Conservation (phyloP, 2,888 invertebrate genomes). For the Zygothrica quintamaculata region DNA sequence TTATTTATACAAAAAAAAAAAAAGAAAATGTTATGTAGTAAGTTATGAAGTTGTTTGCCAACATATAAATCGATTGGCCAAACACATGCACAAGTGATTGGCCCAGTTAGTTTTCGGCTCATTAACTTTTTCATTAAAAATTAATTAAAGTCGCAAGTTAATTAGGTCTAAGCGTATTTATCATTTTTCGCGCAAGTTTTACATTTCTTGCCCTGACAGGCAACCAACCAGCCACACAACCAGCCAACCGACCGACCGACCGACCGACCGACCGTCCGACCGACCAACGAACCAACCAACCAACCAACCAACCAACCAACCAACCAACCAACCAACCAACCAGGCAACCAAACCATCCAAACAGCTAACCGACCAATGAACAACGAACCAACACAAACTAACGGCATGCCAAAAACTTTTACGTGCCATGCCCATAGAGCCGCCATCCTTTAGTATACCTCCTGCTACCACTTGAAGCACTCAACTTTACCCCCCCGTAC, state of each 20-base stretch:
- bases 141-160: slow-evolving; percentile 80
- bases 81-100: slow-evolving; percentile 40
- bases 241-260: background rate
- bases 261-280: background rate
- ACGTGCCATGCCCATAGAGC: slow-evolving; percentile 49
- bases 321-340: slow-evolving; percentile 56
- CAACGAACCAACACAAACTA: slow-evolving; percentile 54
- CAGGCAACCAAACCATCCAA: slow-evolving; percentile 17
- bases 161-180: slow-evolving; percentile 81
- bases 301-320: no score
- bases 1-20: no score
- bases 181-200: slow-evolving; percentile 79
- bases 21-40: no score
- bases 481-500: background rate
- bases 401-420: slow-evolving; percentile 72
- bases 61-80: slow-evolving; percentile 32
- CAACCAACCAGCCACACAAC: slow-evolving; percentile 36
- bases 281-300: slow-evolving; percentile 10
- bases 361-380: slow-evolving; percentile 22
- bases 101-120: slow-evolving; percentile 73
- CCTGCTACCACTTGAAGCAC: background rate
- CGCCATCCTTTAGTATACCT: background rate
- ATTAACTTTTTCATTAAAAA: slow-evolving; percentile 80
- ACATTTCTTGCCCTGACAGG: slow-evolving; percentile 74
- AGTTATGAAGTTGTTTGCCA: slow-evolving; percentile 4